Conservation (phyloP, 2,113 vertebrate species). For the Zosterops lateralis region DNA sequence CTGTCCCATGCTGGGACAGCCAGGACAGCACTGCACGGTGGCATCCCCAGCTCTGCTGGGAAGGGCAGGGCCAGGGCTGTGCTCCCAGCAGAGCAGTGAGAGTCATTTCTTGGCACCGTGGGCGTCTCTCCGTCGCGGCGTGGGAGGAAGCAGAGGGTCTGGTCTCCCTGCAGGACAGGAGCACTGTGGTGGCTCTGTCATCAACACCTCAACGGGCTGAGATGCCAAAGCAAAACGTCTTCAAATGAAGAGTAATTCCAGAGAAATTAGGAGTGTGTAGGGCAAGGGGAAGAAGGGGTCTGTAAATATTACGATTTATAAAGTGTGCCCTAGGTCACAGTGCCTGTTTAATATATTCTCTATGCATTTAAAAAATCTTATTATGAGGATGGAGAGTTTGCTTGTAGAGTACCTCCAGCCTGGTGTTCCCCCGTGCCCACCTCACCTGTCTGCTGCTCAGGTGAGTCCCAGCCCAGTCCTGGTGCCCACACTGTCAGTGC, state of each 20-base stretch:
- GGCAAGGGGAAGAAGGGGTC: constrained; percentile 39
- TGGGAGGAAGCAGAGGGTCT: background rate
- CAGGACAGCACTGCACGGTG: accelerated
- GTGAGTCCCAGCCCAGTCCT: background rate
- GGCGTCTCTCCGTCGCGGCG: accelerated
- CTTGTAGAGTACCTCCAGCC: background rate
- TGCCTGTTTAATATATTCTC: constrained; percentile 50
- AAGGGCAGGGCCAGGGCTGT: background rate
- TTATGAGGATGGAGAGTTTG: constrained; percentile 30
- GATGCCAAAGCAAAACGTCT: constrained; percentile 9
- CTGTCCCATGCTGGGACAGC: accelerated
- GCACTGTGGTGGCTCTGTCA: background rate
- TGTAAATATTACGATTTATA: constrained; percentile 66
- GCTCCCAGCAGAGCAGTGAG: background rate
- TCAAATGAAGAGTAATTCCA: constrained; percentile 48
- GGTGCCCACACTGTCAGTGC: background rate
- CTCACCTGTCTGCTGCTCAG: background rate
- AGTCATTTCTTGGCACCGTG: background rate
- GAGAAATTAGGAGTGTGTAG: constrained; percentile 34
- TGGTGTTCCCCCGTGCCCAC: background rate
- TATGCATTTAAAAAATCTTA: constrained; percentile 46
- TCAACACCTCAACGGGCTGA: background rate
- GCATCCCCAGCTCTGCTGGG: background rate
- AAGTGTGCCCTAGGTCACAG: constrained; percentile 65
- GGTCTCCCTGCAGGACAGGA: background rate